Evolutionary conservation across 2,888 invertebrate genomes (phyloP).

Genomic region (Amblyjoppa proteus): DNA sequence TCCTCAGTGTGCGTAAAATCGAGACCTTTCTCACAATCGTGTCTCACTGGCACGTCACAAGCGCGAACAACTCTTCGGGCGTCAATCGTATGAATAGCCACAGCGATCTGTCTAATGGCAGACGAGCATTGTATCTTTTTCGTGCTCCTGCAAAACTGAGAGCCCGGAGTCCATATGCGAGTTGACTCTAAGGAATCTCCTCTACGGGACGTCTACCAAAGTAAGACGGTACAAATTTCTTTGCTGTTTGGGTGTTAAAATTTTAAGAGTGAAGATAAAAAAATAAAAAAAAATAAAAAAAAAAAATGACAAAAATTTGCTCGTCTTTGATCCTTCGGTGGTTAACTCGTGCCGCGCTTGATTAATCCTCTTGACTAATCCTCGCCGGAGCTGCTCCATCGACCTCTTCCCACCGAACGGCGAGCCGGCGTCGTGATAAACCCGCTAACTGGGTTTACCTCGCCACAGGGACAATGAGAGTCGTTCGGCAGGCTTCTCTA

Average conservation of each 20-base stretch:
- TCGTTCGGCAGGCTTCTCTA: background rate
- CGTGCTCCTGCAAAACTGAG: background rate
- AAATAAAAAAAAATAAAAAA: too few species aligned
- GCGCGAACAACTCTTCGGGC: too few species aligned
- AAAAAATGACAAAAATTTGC: background rate
- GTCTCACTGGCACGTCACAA: too few species aligned
- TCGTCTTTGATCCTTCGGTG: background rate
- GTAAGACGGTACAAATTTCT: background rate
- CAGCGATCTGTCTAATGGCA: too few species aligned
- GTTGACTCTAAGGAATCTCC: background rate
- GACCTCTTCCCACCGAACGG: constrained; percentile 11
- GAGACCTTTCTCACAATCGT: too few species aligned
- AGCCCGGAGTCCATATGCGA: background rate
- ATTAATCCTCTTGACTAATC: background rate
- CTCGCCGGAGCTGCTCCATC: background rate
- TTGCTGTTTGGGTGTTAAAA: background rate
- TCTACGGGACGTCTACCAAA: background rate
- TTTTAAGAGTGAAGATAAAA: background rate
- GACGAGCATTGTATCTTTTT: too few species aligned
- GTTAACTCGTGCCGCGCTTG: background rate
- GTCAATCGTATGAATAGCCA: too few species aligned
- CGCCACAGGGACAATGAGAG: background rate
- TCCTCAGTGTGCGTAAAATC: too few species aligned
- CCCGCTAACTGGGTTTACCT: constrained; percentile 3
- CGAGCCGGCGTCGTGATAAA: constrained; percentile 7